Conservation (phyloP, 1,140 invertebrate genomes). For the Triops longicaudatus region DNA sequence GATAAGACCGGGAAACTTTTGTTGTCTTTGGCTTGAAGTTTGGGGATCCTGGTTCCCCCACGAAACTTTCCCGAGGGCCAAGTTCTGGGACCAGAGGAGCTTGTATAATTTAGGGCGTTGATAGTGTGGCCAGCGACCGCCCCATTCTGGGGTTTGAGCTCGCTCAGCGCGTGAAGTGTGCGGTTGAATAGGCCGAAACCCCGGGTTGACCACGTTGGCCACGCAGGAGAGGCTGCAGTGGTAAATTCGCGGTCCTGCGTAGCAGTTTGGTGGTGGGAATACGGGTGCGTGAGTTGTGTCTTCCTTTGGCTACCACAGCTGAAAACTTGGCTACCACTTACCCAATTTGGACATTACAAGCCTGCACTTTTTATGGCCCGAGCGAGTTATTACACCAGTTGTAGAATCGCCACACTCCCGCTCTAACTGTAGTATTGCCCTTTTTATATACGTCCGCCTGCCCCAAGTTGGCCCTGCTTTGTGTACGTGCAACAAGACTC, state of each 20-base stretch:
- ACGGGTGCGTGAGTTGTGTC: not conserved
- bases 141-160: slow-evolving; percentile 1
- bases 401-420: too few relatives aligned
- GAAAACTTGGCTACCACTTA: not conserved
- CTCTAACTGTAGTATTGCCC: too few relatives aligned
- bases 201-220: not conserved
- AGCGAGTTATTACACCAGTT: too few relatives aligned
- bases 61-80: not conserved
- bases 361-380: too few relatives aligned
- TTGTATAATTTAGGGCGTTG: slow-evolving; percentile 3
- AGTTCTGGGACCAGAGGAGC: not conserved
- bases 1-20: not conserved
- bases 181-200: slow-evolving; percentile 6
- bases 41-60: not conserved
- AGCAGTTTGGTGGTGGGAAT: slow-evolving; percentile 3
- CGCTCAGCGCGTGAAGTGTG: slow-evolving; percentile 13
- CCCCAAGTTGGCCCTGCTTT: too few relatives aligned
- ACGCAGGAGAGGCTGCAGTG: not conserved
- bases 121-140: not conserved
- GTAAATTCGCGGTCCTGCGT: slow-evolving; percentile 10
- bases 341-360: not conserved
- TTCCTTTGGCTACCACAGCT: not conserved
- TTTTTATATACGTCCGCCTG: too few relatives aligned
- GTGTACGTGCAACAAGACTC: too few relatives aligned
- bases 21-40: not conserved